A percentile compares a stretch with the other conserved stretches of the same genome.
Evolutionary conservation across 2,797 vertebrate genomes (phyloP).

Genomic region (Darevskia nairensis): DNA sequence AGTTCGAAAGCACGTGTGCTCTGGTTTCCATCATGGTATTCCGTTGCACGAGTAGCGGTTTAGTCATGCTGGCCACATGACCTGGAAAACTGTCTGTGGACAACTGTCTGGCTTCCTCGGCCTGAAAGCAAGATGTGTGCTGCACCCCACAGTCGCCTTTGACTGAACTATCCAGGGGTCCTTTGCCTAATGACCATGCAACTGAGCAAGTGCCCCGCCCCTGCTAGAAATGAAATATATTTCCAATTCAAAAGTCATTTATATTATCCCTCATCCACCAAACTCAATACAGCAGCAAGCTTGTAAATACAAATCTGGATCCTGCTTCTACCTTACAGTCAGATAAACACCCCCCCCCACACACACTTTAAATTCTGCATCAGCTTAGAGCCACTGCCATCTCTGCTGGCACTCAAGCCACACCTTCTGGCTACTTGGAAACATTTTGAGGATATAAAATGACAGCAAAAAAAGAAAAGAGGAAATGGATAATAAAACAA

Average conservation of each 20-base stretch:
- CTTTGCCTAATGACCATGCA: no score
- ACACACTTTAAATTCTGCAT: conserved; percentile 43
- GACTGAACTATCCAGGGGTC: no score
- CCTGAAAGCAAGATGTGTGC: no score
- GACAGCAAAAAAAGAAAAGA: background rate
- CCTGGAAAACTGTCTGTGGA: background rate
- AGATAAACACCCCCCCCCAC: conserved; percentile 7
- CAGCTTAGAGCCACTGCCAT: background rate
- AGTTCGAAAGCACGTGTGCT: no score
- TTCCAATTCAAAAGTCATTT: background rate
- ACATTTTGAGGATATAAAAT: background rate
- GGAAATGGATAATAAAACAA: background rate
- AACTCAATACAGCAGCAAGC: conserved; percentile 18
- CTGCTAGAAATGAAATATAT: background rate
- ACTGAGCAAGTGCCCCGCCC: no score
- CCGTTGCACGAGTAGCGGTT: no score
- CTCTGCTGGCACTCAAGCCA: background rate
- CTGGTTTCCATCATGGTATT: no score
- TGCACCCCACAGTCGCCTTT: no score
- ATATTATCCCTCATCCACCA: conserved; percentile 38
- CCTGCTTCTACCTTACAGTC: conserved; percentile 10
- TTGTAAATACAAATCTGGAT: no score
- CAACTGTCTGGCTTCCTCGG: no score
- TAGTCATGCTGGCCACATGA: no score
- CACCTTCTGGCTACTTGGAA: background rate